A percentile compares a stretch with the other conserved stretches of the same genome.
Evolutionary conservation across 2,113 vertebrate genomes (phyloP).

Genomic region (Candoia aspera): DNA sequence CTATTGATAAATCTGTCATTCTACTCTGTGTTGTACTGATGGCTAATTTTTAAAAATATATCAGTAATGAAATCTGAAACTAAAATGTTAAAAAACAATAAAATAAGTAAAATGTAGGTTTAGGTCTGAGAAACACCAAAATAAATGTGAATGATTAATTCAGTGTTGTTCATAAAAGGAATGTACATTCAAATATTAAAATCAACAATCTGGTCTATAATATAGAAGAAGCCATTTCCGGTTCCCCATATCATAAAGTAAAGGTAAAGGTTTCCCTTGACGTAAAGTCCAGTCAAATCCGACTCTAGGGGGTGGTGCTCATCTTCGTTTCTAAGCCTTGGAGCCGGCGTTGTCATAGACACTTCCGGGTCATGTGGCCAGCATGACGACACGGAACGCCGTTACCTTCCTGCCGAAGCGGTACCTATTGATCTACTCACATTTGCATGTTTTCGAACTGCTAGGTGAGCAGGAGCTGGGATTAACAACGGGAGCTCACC

Average conservation of each 20-base stretch:
- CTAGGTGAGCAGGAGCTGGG: too few species aligned
- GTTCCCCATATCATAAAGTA: neutral
- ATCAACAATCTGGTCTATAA: neutral
- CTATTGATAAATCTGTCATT: neutral
- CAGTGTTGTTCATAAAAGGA: slow-evolving; percentile 6
- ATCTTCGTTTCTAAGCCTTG: too few species aligned
- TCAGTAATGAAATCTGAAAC: neutral
- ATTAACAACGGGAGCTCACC: too few species aligned
- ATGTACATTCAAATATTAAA: neutral
- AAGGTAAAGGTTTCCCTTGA: too few species aligned
- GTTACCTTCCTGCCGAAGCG: too few species aligned
- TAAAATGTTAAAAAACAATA: neutral
- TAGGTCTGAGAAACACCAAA: neutral
- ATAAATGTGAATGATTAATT: slow-evolving; percentile 28
- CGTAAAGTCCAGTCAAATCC: too few species aligned
- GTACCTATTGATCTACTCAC: too few species aligned
- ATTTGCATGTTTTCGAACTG: too few species aligned
- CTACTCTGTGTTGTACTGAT: slow-evolving; percentile 4
- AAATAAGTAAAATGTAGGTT: slow-evolving; percentile 12
- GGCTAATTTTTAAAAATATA: neutral
- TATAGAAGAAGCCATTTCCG: slow-evolving; percentile 15
- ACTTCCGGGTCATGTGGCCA: too few species aligned
- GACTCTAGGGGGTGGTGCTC: too few species aligned
- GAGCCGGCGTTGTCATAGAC: too few species aligned
- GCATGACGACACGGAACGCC: too few species aligned